Evolutionary conservation across 2,888 invertebrate genomes (phyloP).

Genomic region (Schrankia costaestrigalis): DNA sequence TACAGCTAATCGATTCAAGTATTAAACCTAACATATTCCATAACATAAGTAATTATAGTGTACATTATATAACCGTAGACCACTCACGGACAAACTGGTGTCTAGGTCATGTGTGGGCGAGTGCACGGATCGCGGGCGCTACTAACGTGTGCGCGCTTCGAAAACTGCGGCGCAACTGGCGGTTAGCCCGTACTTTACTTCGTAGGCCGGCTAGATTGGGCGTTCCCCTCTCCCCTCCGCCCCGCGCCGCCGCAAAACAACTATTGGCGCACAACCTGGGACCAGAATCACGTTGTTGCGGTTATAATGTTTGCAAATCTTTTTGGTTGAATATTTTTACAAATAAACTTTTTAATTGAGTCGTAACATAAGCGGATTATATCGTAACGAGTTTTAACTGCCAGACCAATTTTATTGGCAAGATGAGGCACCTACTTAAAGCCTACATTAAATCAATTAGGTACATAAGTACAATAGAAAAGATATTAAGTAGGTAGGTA

Average conservation of each 20-base stretch:
- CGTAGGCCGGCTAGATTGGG: conserved; percentile 34
- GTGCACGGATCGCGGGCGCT: conserved; percentile 36
- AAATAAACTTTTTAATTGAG: no score
- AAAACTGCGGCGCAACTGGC: conserved; percentile 72
- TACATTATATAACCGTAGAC: conserved; percentile 56
- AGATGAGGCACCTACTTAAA: no score
- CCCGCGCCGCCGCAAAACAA: conserved; percentile 44
- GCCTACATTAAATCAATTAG: no score
- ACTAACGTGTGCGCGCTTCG: conserved; percentile 52
- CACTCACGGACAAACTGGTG: conserved; percentile 62
- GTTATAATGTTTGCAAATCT: conserved; percentile 12
- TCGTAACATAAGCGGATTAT: no score
- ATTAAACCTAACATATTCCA: no score
- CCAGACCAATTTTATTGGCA: no score
- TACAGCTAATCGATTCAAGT: conserved; percentile 24
- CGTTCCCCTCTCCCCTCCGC: conserved; percentile 20
- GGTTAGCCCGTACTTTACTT: no score
- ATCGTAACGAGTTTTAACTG: no score
- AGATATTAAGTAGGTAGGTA: no score
- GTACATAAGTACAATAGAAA: no score
- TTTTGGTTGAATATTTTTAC: no score
- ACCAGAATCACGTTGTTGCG: conserved; percentile 37
- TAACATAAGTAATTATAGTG: conserved; percentile 17
- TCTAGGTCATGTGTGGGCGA: conserved; percentile 54
- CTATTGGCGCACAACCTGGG: conserved; percentile 64